Base-by-base conservation (phyloP, 2,888 invertebrate genomes). In the Conus canariensis region DNA sequence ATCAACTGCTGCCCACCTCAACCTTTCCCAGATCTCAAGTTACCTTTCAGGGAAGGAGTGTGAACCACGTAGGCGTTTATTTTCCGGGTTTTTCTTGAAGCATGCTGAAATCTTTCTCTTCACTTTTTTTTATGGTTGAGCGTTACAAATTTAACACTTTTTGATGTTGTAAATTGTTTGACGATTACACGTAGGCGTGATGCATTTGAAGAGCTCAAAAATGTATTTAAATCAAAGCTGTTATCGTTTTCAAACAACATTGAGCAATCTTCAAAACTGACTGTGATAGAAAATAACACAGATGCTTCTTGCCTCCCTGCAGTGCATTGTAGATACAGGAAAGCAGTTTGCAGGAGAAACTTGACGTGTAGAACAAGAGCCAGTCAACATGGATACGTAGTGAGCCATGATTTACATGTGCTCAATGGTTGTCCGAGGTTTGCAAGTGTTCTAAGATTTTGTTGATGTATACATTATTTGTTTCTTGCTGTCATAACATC, bases 381-480 rank as follows among this genome's bases (percentile, higher is more conserved):
- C 82, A 83, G 56, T 7, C 12, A 83, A 58, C 58, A 58, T 83
- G 56, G 22, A 25, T 58, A 58, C 12, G 7, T 70, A 8, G 30
- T 30, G 16, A 45, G 45, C 80, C 30, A 16, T 12, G 80, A 25
- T 45, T 45, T 80, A 74, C 22, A 25, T 80, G 9, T 80, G 77
- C 77, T 30, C 30, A 80, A 30, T 80, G 25, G 30, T 30, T 30
- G 30, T 83, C 19, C 22, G 19, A 83, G 10, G 82, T 19, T 80
- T 80, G 77, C 77, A 30, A 74, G n/a, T 1, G 58, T 56, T 45
- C 10, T 30, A 30, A 80, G 8, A 19, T 58, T 56, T 83, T 58
- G 82, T 83, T 56, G 56, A 83, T 83, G 82, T 83, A 83, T 83
- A 58, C 56, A 83, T 83, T 83, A 83, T 56, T 83, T 58, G 56